Evolutionary conservation across 2,113 vertebrate species (phyloP), one percentile per base, ranked within the genome.

Genomic region (Puma concolor): DNA sequence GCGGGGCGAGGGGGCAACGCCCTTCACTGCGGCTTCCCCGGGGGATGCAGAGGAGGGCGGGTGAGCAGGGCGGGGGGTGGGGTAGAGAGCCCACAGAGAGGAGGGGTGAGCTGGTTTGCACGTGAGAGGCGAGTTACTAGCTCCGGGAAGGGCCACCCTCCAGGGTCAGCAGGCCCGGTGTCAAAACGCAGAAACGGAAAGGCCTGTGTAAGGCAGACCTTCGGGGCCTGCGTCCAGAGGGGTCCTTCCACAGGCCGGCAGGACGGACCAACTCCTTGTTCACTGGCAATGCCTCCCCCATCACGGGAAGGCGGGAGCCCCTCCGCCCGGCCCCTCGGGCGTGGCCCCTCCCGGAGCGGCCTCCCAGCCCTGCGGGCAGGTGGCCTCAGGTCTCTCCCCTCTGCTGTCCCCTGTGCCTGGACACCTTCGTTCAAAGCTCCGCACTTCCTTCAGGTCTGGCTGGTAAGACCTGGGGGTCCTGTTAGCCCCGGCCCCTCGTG

Each of bases 1-100:
- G 6, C 3, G 4, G 72, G 33, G 29, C 0, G 1, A 33, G 29
- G 31, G 25, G 5, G 27, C 44, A 6, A 9, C 16, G 19, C 4
- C 60, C 63, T 41, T 41, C 17, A 2, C 2, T 3, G 4, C n/a
- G 83, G 36, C 69, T 33, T 44, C 72, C 10, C 6, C 17, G 11
- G 48, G 15, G 1, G 3, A 15, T 19, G 10, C 4, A 1, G n/a
- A 38, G n/a, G 4, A 1, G 2, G 4, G 8, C 5, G 21, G 13
- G 10, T 13, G 33, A 57, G 11, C 36, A 5, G 74, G 83, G n/a
- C 17, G 27, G 88, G 88, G 54, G 38, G 11, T 38, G 1, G 54
- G 33, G 16, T 29, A 1, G 29, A 12, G n/a, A 12, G 27, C 71
- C 29, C 6, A 0, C 12, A 27, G 31, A 44, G 23, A 16, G 54